Evolutionary conservation across 1,140 invertebrate genomes (phyloP).

Genomic region (Neodiprion fabricii): DNA sequence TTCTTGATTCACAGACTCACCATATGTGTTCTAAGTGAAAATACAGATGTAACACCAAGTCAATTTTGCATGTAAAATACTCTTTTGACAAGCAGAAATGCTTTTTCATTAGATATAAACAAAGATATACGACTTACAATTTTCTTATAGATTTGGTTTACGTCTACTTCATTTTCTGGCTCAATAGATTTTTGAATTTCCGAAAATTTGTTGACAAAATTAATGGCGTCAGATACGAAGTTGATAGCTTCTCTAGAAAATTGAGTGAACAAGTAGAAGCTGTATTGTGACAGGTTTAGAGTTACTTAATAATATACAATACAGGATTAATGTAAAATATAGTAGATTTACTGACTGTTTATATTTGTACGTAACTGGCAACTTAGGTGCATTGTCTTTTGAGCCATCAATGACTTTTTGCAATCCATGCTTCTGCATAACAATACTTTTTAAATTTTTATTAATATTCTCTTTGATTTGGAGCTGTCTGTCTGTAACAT

Average conservation of each 20-base stretch:
- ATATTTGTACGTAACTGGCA: constrained; percentile 40
- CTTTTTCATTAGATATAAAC: constrained; percentile 5
- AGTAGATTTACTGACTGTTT: constrained; percentile 28
- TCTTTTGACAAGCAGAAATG: not conserved
- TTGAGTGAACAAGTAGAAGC: not conserved
- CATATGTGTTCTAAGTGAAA: constrained; percentile 22
- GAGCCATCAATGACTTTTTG: constrained; percentile 35
- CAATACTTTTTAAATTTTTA: constrained; percentile 35
- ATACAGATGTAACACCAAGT: constrained; percentile 22
- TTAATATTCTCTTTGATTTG: constrained; percentile 30
- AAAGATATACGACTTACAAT: constrained; percentile 32
- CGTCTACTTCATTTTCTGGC: constrained; percentile 22
- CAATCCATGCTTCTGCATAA: constrained; percentile 34
- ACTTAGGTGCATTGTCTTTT: constrained; percentile 23
- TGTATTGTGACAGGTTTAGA: not conserved
- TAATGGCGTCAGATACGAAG: constrained; percentile 30
- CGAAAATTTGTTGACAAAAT: constrained; percentile 35
- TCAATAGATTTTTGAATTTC: constrained; percentile 16
- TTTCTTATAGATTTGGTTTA: constrained; percentile 23
- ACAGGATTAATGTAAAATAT: too few relatives aligned
- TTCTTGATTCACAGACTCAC: constrained; percentile 22
- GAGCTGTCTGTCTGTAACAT: constrained; percentile 28
- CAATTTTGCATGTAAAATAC: not conserved
- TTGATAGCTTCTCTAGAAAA: constrained; percentile 33
- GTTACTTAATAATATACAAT: too few relatives aligned